Evolutionary conservation across 2,797 vertebrate species (phyloP), one percentile per base, ranked within the genome.

Genomic region (Somateria mollissima): DNA sequence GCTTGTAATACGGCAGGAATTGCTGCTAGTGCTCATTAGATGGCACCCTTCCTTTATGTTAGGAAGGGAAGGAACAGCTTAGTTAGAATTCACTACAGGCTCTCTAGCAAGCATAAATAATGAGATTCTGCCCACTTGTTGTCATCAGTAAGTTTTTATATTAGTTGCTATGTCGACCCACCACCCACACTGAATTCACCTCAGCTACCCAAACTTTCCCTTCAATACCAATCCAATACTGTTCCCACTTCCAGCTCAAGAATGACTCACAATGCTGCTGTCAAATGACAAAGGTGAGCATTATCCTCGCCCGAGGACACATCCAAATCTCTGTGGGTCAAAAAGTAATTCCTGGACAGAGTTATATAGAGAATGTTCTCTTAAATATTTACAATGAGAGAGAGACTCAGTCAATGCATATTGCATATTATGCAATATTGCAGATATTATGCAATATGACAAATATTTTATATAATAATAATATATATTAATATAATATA

Each of bases 21-120:
- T 96, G 62, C 90, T 87, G 54, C 18, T 62, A 43, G 30, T 58
- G 84, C 27, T 93, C 95, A 87, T 95, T 96, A 97, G 94, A 41
- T 95, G 92, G 89, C 94, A 93, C 72, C 70, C 89, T 96, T 92
- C 75, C 54, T 87, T 95, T 47, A 77, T 15, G 7, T 60, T 78
- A 57, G 15, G 43, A 30, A 39, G 24, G 32, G 10, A 94, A 85
- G 15, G 4, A 70, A 34, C 21, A 75, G 21, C 37, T 17, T 62
- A 13, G 18, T 17, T 71, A 20, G 18, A 47, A 62, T 82, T 77
- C 41, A 11, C 24, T 11, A 2, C n/a, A 36, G 15, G 8, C 18
- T 74, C 32, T 77, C 32, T 53, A 73, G 10, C 5, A 11, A 22
- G 8, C 14, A 34, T 8, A 6, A 5, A 51, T 41, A 22, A 30